Conservation (phyloP, 2,888 invertebrate species). For the Didymodactylos carnosus region DNA sequence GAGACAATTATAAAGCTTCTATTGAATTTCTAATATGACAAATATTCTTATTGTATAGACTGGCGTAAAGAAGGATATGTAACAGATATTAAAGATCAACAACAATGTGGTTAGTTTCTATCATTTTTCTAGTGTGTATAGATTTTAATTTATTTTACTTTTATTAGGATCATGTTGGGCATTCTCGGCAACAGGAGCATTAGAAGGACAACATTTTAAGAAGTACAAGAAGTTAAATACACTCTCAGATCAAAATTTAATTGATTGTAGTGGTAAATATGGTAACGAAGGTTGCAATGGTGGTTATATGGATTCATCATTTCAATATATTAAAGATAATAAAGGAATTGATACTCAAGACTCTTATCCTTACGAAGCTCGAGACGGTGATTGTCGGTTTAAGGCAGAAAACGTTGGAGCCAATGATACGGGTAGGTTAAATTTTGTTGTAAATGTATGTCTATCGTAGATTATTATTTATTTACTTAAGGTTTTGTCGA, state of each 20-base stretch:
- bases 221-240: slow-evolving; percentile 54
- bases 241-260: slow-evolving; percentile 71
- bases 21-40: no score
- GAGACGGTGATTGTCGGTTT: slow-evolving; percentile 14
- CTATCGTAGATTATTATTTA: no score
- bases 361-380: slow-evolving; percentile 4
- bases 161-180: slow-evolving; percentile 53
- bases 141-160: no score
- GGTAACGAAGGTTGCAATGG: slow-evolving; percentile 69
- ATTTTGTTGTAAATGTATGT: no score
- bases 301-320: slow-evolving; percentile 28
- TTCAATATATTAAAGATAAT: not conserved
- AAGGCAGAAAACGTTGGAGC: slow-evolving; percentile 15
- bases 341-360: not conserved
- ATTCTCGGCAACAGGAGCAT: slow-evolving; percentile 43
- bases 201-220: slow-evolving; percentile 43
- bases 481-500: no score
- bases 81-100: slow-evolving; percentile 17
- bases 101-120: no score
- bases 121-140: no score
- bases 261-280: slow-evolving; percentile 62
- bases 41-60: no score
- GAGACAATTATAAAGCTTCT: no score
- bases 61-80: slow-evolving; percentile 16
- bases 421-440: slow-evolving; percentile 15